Base-by-base conservation (phyloP, 1,140 invertebrate species). In the Solenopsis invicta region DNA sequence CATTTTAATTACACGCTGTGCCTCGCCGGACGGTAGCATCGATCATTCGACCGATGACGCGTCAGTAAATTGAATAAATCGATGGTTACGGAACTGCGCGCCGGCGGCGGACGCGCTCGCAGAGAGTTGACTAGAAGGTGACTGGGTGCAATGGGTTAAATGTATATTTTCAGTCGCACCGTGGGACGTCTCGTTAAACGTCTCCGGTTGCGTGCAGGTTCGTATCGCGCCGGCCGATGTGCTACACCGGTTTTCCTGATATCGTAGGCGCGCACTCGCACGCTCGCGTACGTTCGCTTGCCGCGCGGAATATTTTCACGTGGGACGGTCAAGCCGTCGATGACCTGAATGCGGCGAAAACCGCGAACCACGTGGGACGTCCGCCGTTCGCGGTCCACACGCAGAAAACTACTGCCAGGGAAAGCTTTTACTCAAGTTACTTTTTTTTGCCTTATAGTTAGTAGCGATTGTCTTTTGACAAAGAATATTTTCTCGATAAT, bases 281-380 rank as follows among this genome's bases (percentile, higher is more conserved):
- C 77, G 29, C 87, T 52, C 66, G 52, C 9, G 34, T 87, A n/a
- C 24, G 74, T 54, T 37, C 29, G 34, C 41, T 64, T 9, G 61
- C 41, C 54, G 62, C 85, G 54, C 66, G 80, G 81, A 66, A 90
- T 82, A 88, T 90, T 87, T 88, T 78, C 81, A 90, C 87, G 91
- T 90, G 67, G 91, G 91, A 76, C 50, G 87, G 61, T 84, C 67
- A 41, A 61, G 56, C 71, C 88, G 82, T 16, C 21, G 91, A 89
- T 92, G 91, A 92, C 91, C 91, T 69, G 91, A 89, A 92, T 92
- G 89, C 89, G 86, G 89, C 76, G 85, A 92, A 91, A 92, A 84
- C 34, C 18, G 48, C n/a, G 62, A 24, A 48, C n/a, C 81, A 88
- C 37, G 91, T 87, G 84, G 89, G 90, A 86, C 72, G 76, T 37